Evolutionary conservation across 2,888 invertebrate species (phyloP).

Genomic region (Rosalia funebris): DNA sequence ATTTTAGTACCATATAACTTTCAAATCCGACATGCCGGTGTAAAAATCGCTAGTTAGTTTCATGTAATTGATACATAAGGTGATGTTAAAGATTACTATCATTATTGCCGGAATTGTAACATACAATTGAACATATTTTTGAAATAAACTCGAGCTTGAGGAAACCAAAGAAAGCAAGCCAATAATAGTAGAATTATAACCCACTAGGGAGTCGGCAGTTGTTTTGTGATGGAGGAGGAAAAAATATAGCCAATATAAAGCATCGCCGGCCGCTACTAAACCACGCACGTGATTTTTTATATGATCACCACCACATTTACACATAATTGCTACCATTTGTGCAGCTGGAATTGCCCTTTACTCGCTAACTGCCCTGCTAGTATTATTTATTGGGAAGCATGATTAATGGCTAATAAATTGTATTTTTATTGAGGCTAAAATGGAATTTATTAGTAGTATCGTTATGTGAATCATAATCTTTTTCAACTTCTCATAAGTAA

Average conservation of each 20-base stretch:
- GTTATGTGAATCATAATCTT: slow-evolving; percentile 7
- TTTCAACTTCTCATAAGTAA: not conserved
- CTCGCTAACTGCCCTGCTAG: slow-evolving; percentile 20
- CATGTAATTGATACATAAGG: too few relatives aligned
- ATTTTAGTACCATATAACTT: too few relatives aligned
- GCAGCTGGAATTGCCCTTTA: slow-evolving; percentile 21
- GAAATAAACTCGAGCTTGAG: too few relatives aligned
- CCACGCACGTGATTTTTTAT: slow-evolving; percentile 32
- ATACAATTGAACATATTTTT: slow-evolving; percentile 39
- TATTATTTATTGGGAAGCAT: slow-evolving; percentile 14
- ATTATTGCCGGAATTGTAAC: slow-evolving; percentile 25
- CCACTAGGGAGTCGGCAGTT: slow-evolving; percentile 41
- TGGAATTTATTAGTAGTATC: slow-evolving; percentile 8
- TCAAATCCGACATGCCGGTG: too few relatives aligned
- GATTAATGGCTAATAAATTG: slow-evolving; percentile 24
- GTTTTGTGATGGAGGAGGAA: slow-evolving; percentile 42
- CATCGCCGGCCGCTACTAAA: slow-evolving; percentile 23
- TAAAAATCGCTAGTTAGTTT: too few relatives aligned
- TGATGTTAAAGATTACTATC: not conserved
- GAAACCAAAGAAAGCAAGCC: slow-evolving; percentile 36
- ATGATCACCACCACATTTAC: slow-evolving; percentile 28
- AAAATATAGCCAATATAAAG: slow-evolving; percentile 43
- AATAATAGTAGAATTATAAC: slow-evolving; percentile 46
- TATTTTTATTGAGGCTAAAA: slow-evolving; percentile 20
- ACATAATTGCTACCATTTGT: slow-evolving; percentile 27